Evolutionary conservation across 2,113 vertebrate species (phyloP).

Genomic region (Salvator merianae): DNA sequence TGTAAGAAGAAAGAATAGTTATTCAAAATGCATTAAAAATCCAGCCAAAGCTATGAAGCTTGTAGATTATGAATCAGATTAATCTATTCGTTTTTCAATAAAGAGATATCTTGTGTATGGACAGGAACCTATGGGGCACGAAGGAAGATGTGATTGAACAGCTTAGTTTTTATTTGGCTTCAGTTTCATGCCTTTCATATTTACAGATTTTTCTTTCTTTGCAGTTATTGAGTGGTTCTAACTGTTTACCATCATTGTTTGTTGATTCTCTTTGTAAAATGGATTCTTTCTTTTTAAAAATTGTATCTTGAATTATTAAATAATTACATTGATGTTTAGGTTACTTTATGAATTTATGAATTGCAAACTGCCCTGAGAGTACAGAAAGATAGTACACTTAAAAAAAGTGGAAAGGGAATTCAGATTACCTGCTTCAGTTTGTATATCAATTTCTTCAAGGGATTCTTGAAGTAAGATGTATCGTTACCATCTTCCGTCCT

Average conservation of each 20-base stretch:
- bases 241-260: neutral
- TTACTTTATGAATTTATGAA: too few relatives aligned
- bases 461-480: too few relatives aligned
- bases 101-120: neutral
- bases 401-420: too few relatives aligned
- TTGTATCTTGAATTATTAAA: neutral
- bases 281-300: neutral
- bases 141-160: neutral
- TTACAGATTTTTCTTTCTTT: neutral
- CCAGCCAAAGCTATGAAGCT: neutral
- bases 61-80: neutral
- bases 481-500: neutral
- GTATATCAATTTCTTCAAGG: too few relatives aligned
- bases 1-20: neutral
- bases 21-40: neutral
- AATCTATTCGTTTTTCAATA: neutral
- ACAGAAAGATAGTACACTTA: neutral
- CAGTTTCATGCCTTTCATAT: neutral
- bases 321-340: neutral
- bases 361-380: neutral
- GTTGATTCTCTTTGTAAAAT: neutral
- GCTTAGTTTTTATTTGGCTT: neutral
- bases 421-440: too few relatives aligned
- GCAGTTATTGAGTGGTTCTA: neutral
- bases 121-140: neutral